Percentiles rank a stretch among this genome's conserved stretches.
Conservation (phyloP, 2,113 vertebrate species). For the Meles meles region DNA sequence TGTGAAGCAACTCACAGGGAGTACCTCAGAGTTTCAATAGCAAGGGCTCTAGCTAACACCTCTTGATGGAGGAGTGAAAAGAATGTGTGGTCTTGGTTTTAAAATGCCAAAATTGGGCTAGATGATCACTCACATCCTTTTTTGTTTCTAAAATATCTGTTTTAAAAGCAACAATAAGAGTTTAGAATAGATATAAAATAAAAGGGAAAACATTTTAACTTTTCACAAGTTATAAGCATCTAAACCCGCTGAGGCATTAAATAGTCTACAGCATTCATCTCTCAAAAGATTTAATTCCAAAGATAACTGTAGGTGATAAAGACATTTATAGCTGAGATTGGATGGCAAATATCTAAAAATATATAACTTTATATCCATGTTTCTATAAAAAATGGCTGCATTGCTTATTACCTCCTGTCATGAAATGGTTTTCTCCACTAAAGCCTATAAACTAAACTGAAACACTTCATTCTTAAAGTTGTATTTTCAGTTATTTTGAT, state of each 20-base stretch:
- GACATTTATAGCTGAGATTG: not conserved
- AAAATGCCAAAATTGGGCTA: not conserved
- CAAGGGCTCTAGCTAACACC: not conserved
- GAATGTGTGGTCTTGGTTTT: not conserved
- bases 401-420: not conserved
- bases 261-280: not conserved
- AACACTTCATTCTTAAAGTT: not conserved
- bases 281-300: conserved; percentile 31
- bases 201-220: not conserved
- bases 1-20: not conserved
- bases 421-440: not conserved
- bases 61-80: not conserved
- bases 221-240: not conserved
- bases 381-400: not conserved
- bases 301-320: conserved; percentile 10
- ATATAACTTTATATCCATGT: not conserved
- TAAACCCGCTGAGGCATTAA: not conserved
- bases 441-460: not conserved
- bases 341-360: conserved; percentile 43
- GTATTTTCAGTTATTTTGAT: conserved; percentile 5
- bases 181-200: not conserved
- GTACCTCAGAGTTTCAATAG: not conserved
- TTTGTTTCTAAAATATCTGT: not conserved
- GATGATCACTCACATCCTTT: not conserved
- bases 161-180: not conserved